Evolutionary conservation across 2,888 invertebrate genomes (phyloP).

Genomic region (Dasysyrphus albostriatus): DNA sequence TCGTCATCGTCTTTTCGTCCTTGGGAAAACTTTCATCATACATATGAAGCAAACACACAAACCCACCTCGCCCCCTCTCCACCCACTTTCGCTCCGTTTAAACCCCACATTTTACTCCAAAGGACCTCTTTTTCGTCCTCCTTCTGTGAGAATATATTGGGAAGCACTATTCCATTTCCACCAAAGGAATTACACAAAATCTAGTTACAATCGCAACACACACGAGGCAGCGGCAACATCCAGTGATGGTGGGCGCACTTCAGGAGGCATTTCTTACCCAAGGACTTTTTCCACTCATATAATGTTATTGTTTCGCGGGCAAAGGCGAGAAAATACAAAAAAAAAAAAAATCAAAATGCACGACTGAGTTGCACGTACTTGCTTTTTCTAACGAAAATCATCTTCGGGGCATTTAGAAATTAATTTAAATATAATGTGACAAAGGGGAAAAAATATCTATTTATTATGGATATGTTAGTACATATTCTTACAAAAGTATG

Average conservation of each 20-base stretch:
- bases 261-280: slow-evolving; percentile 69
- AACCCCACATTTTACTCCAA: slow-evolving; percentile 24
- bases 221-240: slow-evolving; percentile 6
- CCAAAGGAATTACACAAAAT: slow-evolving; percentile 69
- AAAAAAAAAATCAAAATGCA: not conserved
- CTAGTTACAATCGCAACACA: slow-evolving; percentile 50
- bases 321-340: slow-evolving; percentile 33
- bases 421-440: not conserved
- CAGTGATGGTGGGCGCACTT: slow-evolving; percentile 39
- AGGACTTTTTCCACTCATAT: slow-evolving; percentile 58
- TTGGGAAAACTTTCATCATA: slow-evolving; percentile 75
- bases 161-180: slow-evolving; percentile 44
- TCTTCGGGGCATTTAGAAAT: not conserved
- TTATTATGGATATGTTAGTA: too few relatives aligned
- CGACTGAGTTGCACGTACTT: slow-evolving; percentile 5
- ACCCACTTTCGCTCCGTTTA: not conserved
- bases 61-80: not conserved
- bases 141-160: slow-evolving; percentile 39
- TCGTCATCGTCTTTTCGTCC: slow-evolving; percentile 66
- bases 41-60: slow-evolving; percentile 43
- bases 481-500: too few relatives aligned
- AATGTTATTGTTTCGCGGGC: slow-evolving; percentile 61
- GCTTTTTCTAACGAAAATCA: slow-evolving; percentile 5
- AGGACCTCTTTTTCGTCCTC: slow-evolving; percentile 18
- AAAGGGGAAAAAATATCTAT: not conserved